Evolutionary conservation across 2,797 vertebrate genomes (phyloP).

Genomic region (Mormyrops attenuatus): DNA sequence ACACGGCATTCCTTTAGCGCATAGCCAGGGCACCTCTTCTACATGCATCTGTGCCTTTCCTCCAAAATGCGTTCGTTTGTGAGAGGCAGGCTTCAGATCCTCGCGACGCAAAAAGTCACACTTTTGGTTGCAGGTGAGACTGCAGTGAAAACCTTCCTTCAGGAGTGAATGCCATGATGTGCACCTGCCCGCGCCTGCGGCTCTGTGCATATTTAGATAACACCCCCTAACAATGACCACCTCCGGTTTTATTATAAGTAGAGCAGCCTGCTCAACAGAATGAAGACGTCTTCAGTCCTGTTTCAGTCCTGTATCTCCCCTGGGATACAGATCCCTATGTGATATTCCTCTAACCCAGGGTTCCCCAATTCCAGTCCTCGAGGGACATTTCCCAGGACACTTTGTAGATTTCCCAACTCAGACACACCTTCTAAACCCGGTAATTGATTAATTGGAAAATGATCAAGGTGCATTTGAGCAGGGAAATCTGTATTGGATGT

Average conservation of each 20-base stretch:
- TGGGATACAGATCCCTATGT: not conserved
- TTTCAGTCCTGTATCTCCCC: not conserved
- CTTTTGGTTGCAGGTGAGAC: not conserved
- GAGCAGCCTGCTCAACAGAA: not conserved
- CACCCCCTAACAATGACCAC: not conserved
- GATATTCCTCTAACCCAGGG: not conserved
- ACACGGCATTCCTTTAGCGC: not conserved
- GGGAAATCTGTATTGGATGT: not conserved
- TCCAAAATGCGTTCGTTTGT: not conserved
- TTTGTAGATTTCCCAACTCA: not conserved
- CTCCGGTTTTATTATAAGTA: not conserved
- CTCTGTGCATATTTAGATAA: not conserved
- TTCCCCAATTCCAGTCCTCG: not conserved
- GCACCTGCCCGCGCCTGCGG: not conserved
- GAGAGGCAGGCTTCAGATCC: not conserved
- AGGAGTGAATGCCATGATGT: not conserved
- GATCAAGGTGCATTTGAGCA: not conserved
- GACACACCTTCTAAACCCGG: not conserved
- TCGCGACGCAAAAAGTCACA: not conserved
- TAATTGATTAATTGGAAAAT: not conserved
- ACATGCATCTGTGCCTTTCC: not conserved
- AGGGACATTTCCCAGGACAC: not conserved
- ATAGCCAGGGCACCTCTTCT: not conserved
- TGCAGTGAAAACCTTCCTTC: not conserved
- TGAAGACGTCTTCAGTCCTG: not conserved